These are phyloP conservation scores for Cervus canadensis DNA, from an alignment of 2,113 vertebrate species.

Conservation along the genomic window DNA sequence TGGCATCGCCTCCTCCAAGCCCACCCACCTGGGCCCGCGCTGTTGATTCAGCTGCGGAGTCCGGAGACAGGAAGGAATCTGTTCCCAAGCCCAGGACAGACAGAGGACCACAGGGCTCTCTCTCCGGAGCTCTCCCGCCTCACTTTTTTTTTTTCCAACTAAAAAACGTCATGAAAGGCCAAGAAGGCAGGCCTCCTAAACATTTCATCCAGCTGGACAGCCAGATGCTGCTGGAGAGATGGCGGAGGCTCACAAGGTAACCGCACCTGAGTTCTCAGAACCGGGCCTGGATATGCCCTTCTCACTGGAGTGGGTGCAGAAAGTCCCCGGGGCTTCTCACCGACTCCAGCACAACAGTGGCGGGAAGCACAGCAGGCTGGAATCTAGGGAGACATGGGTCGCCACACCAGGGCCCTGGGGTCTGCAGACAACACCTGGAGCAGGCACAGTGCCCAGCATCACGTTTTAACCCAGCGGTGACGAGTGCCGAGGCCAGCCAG, in stretches of 20 bases:
- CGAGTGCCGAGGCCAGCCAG: not conserved
- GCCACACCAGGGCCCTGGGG: not conserved
- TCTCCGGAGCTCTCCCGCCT: not conserved
- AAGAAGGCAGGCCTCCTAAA: not conserved
- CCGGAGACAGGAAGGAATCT: not conserved
- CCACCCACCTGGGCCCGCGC: too few species aligned
- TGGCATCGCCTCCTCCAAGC: not conserved
- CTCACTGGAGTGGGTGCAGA: too few species aligned
- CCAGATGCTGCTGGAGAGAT: not conserved
- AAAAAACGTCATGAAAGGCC: not conserved
- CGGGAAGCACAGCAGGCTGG: not conserved
- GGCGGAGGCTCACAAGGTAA: not conserved
- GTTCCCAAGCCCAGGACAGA: not conserved
- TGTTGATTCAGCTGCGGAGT: not conserved
- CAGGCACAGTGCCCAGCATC: fast-evolving
- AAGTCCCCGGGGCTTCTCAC: not conserved
- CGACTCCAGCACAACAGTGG: fast-evolving
- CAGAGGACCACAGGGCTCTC: not conserved
- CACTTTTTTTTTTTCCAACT: not conserved
- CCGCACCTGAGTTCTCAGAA: not conserved
- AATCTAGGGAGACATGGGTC: not conserved
- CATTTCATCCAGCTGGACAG: not conserved
- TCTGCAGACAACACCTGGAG: not conserved
- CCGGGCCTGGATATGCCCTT: not conserved
- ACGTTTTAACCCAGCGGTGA: not conserved